Conservation (phyloP, 2,888 invertebrate genomes). For the Eumerus sabulonum region DNA sequence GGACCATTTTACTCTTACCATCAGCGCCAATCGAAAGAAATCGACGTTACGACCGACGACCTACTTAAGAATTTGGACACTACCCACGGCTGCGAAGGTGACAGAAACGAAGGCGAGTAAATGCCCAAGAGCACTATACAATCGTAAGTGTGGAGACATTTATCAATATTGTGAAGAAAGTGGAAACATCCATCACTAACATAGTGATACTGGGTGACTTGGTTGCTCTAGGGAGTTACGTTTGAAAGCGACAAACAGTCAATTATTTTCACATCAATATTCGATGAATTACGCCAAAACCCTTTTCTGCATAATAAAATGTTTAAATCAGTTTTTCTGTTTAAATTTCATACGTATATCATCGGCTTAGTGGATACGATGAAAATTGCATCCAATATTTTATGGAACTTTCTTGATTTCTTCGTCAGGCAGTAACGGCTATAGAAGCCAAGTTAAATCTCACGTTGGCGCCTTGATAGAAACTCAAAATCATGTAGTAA, state of each 20-base stretch:
- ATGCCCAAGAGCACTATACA: slow-evolving; percentile 66
- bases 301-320: too few relatives aligned
- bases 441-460: too few relatives aligned
- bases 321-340: too few relatives aligned
- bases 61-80: slow-evolving; percentile 53
- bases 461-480: too few relatives aligned
- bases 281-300: slow-evolving; percentile 23
- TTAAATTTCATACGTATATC: too few relatives aligned
- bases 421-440: too few relatives aligned
- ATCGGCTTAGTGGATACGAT: too few relatives aligned
- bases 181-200: slow-evolving; percentile 60
- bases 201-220: slow-evolving; percentile 39
- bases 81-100: slow-evolving; percentile 1
- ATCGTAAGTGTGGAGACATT: slow-evolving; percentile 67
- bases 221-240: slow-evolving; percentile 38
- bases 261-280: slow-evolving; percentile 59
- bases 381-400: too few relatives aligned
- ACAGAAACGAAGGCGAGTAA: slow-evolving; percentile 27
- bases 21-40: slow-evolving; percentile 55
- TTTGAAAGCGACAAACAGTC: slow-evolving; percentile 65
- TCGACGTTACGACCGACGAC: slow-evolving; percentile 46
- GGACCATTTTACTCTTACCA: slow-evolving; percentile 54
- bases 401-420: too few relatives aligned
- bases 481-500: not conserved
- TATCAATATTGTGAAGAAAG: slow-evolving; percentile 66